Percentiles rank a stretch among this genome's conserved stretches.
Conservation (phyloP, 2,888 invertebrate species). For the Colletes collaris region DNA sequence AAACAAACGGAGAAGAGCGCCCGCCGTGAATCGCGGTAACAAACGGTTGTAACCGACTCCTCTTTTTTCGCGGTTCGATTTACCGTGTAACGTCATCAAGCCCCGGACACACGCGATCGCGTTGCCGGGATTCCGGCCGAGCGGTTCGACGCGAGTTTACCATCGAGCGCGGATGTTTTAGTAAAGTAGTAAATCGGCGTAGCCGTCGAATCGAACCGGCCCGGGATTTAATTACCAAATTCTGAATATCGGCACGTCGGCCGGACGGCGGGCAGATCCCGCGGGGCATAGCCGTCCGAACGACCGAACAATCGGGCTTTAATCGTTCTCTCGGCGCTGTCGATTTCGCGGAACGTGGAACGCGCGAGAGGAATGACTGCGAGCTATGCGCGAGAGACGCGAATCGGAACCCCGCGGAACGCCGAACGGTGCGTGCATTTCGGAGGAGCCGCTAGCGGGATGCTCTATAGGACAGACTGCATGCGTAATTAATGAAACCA, state of each 20-base stretch:
- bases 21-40: neutral
- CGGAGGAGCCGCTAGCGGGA: conserved; percentile 37
- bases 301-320: conserved; percentile 67
- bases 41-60: conserved; percentile 3
- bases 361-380: conserved; percentile 39
- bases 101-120: too few species aligned
- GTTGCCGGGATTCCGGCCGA: conserved; percentile 14
- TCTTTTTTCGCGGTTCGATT: conserved; percentile 2
- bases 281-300: conserved; percentile 70
- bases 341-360: conserved; percentile 36
- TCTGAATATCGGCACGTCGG: conserved; percentile 77
- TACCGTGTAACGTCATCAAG: neutral
- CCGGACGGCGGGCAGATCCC: conserved; percentile 61
- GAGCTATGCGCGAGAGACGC: conserved; percentile 43
- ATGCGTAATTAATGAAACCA: conserved; percentile 82
- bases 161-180: conserved; percentile 43
- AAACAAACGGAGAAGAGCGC: neutral
- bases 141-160: conserved; percentile 29
- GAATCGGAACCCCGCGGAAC: conserved; percentile 38
- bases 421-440: conserved; percentile 55
- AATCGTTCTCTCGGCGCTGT: conserved; percentile 57
- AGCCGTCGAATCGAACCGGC: conserved; percentile 40
- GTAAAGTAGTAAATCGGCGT: conserved; percentile 50
- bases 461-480: conserved; percentile 54
- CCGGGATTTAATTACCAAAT: conserved; percentile 79